These are phyloP conservation scores for Nudaria mundana DNA, from an alignment of 2,888 invertebrate genomes.

Conservation along the genomic window DNA sequence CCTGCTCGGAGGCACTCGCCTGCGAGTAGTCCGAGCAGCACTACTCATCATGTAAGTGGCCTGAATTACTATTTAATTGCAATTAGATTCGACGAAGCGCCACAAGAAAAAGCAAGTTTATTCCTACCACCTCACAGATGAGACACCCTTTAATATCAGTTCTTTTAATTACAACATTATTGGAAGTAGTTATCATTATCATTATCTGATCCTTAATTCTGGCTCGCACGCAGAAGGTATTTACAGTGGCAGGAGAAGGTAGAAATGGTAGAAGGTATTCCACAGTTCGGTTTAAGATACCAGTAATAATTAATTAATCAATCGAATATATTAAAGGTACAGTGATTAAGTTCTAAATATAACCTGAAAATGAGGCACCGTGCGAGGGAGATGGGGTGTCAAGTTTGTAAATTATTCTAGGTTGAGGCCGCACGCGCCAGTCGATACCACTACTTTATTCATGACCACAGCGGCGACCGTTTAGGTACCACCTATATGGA, in stretches of 20 bases:
- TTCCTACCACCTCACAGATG: too few relatives aligned
- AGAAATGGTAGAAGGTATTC: too few relatives aligned
- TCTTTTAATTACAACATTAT: too few relatives aligned
- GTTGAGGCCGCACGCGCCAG: conserved; percentile 57
- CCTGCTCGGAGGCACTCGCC: conserved; percentile 82
- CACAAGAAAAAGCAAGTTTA: conserved; percentile 4
- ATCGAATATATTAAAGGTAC: too few relatives aligned
- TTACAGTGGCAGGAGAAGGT: too few relatives aligned
- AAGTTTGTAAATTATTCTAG: conserved; percentile 71
- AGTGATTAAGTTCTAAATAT: conserved; percentile 50
- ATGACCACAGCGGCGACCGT: conserved; percentile 63
- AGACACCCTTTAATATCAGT: too few relatives aligned
- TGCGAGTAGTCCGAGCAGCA: conserved; percentile 89
- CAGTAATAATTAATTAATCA: conserved; percentile 28
- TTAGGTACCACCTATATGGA: conserved; percentile 54
- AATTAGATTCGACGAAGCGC: conserved; percentile 12
- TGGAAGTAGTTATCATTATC: too few relatives aligned
- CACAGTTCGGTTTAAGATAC: too few relatives aligned
- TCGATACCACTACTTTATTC: conserved; percentile 78
- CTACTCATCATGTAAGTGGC: conserved; percentile 85
- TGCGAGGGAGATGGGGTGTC: conserved; percentile 37
- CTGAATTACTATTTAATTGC: conserved; percentile 13
- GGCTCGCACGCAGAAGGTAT: too few relatives aligned
- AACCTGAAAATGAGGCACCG: conserved; percentile 42
- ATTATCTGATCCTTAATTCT: too few relatives aligned